Evolutionary conservation across 2,888 invertebrate genomes (phyloP), one percentile per base, ranked within the genome.

Genomic region (Sipha maydis): DNA sequence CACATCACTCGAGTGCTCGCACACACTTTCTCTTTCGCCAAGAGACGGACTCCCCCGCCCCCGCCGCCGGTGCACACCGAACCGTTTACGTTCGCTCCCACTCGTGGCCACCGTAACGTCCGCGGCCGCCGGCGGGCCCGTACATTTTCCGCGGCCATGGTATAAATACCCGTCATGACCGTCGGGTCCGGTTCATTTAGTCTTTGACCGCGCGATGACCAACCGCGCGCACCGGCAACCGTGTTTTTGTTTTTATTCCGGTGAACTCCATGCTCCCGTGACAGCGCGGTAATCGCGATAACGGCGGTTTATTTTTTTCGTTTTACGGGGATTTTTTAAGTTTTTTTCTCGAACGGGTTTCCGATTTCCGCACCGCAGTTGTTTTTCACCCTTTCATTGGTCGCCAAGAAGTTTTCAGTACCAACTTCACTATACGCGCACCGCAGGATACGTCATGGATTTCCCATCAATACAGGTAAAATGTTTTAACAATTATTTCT

Each of bases 121-220:
- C 76, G 41, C 31, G 56, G 31, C 48, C 48, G 48, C 48, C 48
- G 48, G 14, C 34, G 73, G 75, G 73, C 54, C 73, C 83, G 61
- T 76, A 76, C 61, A 75, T 61, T 61, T 14, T 61, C 76, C n/a
- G 41, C 19, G 31, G 31, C 76, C 48, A 41, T 25, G 56, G 41
- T 82, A 88, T 88, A 88, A 80, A 88, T 88, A 80, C 73, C 48
- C 41, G 61, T 48, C n/a, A 34, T 48, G 88, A 9, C 75, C 67
- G 88, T n/a, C 61, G 73, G 28, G 88, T 82, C 80, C 88, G 80
- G 82, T 82, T 88, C 82, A 88, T 88, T 88, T 82, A 19, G 88
- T 82, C 75, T 76, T 31, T 34, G 82, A 79, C 76, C 88, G 76
- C 76, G 75, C 88, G 75, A 88, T 88, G 88, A 61, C 88, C 82